Evolutionary conservation across 2,797 vertebrate genomes (phyloP), one percentile per base, ranked within the genome.

Genomic region (Hoplostethus atlanticus): DNA sequence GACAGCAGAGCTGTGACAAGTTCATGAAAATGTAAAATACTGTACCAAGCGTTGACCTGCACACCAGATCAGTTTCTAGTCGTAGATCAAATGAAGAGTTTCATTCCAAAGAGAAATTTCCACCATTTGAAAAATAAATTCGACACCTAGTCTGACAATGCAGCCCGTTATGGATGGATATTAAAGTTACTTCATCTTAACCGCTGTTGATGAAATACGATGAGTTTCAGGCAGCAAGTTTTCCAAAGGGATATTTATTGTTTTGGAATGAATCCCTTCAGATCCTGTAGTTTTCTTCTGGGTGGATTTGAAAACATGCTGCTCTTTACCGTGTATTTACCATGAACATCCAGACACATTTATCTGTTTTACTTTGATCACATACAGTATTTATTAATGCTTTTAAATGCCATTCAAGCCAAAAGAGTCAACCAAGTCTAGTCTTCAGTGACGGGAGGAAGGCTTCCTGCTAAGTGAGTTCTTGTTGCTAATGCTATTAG

Each of bases 331-430:
- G 31, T 69, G 25, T 67, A 15, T 71, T 68, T 59, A 58, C 54
- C 13, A 40, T 67, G 51, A 47, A 44, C 8, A 51, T 61, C 11
- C 17, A n/a, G 84, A 84, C 79, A 64, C 85, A 53, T 76, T 85
- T 60, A 13, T 74, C 59, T 61, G 28, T 70, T 77, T 64, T 61
- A 64, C 52, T 70, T 76, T 16, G 42, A 53, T 52, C 63, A 21
- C 17, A 8, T n/a, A 0, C 7, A 63, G 57, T 84, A 71, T 82
- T 80, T 87, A 66, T 79, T 59, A 64, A 4, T 17, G 40, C 10
- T 57, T 36, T 25, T 54, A 46, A 38, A 21, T 1, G 28, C 61
- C 21, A 67, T 65, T 72, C 15, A 36, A 80, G 71, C 78, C 81
- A 75, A 86, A 79, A 53, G 16, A 21, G 69, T 63, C 13, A 67